phyloP scores from a whole-genome alignment of 2,113 vertebrate species.

The Bathybates hornii region DNA sequence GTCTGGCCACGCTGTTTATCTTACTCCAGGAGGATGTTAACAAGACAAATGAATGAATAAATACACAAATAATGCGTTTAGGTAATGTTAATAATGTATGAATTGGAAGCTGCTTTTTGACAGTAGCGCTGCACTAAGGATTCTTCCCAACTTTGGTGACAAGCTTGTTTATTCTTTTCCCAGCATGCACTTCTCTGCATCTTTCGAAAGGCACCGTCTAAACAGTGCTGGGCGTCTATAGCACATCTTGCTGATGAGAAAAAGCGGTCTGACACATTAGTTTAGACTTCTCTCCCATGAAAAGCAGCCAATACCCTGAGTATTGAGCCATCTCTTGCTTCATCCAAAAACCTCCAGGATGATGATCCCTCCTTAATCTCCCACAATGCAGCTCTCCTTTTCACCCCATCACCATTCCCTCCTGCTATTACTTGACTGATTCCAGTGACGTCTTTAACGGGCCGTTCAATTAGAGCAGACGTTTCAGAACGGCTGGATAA shows the following conservation, averaged over 20 bases:
- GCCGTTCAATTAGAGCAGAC: background rate
- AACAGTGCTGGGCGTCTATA: slow-evolving; percentile 9
- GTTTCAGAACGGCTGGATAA: slow-evolving; percentile 2
- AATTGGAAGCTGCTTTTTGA: slow-evolving; percentile 63
- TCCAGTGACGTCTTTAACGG: slow-evolving; percentile 1
- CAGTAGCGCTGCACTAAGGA: slow-evolving; percentile 55
- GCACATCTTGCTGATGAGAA: slow-evolving; percentile 36
- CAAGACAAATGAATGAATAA: slow-evolving; percentile 75
- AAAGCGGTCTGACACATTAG: slow-evolving; percentile 38
- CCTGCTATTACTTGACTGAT: slow-evolving; percentile 23
- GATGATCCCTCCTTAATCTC: slow-evolving; percentile 47
- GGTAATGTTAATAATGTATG: slow-evolving; percentile 74
- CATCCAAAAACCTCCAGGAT: slow-evolving; percentile 1
- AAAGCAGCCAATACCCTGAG: slow-evolving; percentile 3
- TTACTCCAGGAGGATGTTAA: slow-evolving; percentile 68
- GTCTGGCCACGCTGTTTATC: slow-evolving; percentile 63
- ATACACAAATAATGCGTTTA: slow-evolving; percentile 71
- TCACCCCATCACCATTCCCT: slow-evolving; percentile 31
- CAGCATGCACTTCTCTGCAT: slow-evolving; percentile 52
- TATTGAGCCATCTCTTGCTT: slow-evolving; percentile 17
- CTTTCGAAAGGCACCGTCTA: slow-evolving; percentile 16
- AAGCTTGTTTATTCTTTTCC: slow-evolving; percentile 62
- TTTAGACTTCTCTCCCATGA: slow-evolving; percentile 23
- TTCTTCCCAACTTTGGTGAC: slow-evolving; percentile 53
- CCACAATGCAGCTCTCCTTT: slow-evolving; percentile 14